Conservation (phyloP, 2,113 vertebrate species). For the Zosterops japonicus region DNA sequence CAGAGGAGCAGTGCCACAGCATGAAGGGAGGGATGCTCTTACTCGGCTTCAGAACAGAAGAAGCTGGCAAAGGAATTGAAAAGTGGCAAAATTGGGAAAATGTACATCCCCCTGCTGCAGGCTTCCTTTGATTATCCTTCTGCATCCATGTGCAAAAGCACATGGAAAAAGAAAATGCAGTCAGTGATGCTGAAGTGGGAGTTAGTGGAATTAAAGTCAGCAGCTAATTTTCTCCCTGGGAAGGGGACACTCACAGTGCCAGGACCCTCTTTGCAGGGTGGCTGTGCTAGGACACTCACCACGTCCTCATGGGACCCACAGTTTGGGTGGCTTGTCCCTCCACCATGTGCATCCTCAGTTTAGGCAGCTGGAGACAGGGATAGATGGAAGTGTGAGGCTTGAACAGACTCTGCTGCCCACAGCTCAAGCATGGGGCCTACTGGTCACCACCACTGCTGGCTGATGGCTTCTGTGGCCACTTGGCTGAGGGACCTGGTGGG, state of each 20-base stretch:
- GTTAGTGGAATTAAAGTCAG: neutral
- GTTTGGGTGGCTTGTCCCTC: neutral
- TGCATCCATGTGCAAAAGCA: neutral
- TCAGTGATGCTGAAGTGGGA: neutral
- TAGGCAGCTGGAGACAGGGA: neutral
- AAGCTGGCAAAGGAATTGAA: neutral
- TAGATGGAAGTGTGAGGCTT: neutral
- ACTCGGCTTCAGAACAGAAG: neutral
- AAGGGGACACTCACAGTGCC: neutral
- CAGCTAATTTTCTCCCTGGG: neutral
- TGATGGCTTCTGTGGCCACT: neutral
- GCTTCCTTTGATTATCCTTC: neutral
- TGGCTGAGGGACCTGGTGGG: neutral
- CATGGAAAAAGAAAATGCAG: neutral
- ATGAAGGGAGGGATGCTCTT: neutral
- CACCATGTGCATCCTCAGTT: accelerated
- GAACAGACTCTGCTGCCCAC: neutral
- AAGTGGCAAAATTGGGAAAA: neutral
- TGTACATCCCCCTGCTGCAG: accelerated
- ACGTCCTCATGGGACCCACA: neutral
- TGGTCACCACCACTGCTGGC: neutral
- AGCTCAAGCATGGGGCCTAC: neutral
- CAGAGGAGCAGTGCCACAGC: neutral
- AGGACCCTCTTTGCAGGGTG: neutral
- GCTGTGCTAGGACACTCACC: neutral